Evolutionary conservation across 2,888 invertebrate genomes (phyloP).

Genomic region (Physocephala rufipes): DNA sequence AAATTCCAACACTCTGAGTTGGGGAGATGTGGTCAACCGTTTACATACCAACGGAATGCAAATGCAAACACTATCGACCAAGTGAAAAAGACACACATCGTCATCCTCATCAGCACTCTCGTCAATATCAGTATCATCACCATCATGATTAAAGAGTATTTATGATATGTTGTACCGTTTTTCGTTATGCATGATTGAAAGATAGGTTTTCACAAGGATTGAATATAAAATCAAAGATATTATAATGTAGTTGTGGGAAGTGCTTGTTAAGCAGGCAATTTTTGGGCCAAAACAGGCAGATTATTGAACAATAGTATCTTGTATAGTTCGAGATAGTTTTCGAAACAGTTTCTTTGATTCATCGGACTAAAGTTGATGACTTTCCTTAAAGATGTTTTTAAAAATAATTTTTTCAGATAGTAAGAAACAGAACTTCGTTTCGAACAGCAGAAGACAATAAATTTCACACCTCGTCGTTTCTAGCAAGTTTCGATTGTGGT

Average conservation of each 20-base stretch:
- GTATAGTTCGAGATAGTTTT: too few species aligned
- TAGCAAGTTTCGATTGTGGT: background rate
- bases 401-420: background rate
- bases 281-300: too few species aligned
- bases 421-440: background rate
- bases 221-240: too few species aligned
- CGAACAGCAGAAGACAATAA: slow-evolving; percentile 9
- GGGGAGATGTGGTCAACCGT: slow-evolving; percentile 5
- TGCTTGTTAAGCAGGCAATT: too few species aligned
- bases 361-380: too few species aligned
- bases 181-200: too few species aligned
- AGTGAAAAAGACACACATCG: slow-evolving; percentile 4
- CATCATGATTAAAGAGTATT: too few species aligned
- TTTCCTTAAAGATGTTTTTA: too few species aligned
- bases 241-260: too few species aligned
- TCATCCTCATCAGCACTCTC: slow-evolving; percentile 1
- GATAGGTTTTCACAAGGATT: background rate
- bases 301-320: too few species aligned
- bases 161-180: too few species aligned
- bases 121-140: background rate
- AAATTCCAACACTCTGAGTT: background rate
- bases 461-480: slow-evolving; percentile 13
- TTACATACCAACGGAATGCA: slow-evolving; percentile 3
- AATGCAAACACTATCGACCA: slow-evolving; percentile 25
- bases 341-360: too few species aligned